phyloP scores from a whole-genome alignment of 2,797 vertebrate species.

The Takifugu rubripes region DNA sequence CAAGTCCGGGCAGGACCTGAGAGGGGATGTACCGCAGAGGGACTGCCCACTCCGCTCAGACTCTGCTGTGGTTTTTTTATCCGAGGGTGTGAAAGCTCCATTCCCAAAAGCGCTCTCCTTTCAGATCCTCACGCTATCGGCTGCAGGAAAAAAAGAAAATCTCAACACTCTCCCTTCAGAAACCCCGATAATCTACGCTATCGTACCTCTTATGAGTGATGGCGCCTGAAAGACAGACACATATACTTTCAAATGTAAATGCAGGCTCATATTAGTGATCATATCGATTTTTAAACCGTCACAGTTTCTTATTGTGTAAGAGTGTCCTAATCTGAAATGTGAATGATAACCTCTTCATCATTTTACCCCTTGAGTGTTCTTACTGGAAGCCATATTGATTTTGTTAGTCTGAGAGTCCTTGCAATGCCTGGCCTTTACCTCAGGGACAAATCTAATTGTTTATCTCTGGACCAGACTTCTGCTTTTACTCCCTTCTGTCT shows the following conservation, averaged over 20 bases:
- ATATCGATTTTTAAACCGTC: slow-evolving; percentile 67
- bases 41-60: slow-evolving; percentile 72
- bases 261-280: slow-evolving; percentile 42
- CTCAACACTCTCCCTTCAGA: slow-evolving; percentile 55
- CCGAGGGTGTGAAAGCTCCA: slow-evolving; percentile 64
- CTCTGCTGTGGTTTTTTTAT: slow-evolving; percentile 71
- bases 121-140: slow-evolving; percentile 66
- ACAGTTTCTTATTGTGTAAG: slow-evolving; percentile 56
- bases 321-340: slow-evolving; percentile 75
- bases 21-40: slow-evolving; percentile 64
- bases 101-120: slow-evolving; percentile 70
- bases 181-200: slow-evolving; percentile 56
- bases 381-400: slow-evolving; percentile 83
- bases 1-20: slow-evolving; percentile 75
- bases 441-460: slow-evolving; percentile 86
- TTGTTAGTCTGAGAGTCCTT: slow-evolving; percentile 79
- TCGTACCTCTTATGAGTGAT: slow-evolving; percentile 48
- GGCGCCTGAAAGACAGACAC: slow-evolving; percentile 37
- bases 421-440: slow-evolving; percentile 80
- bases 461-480: slow-evolving; percentile 84
- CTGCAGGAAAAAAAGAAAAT: slow-evolving; percentile 52
- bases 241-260: slow-evolving; percentile 51
- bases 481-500: slow-evolving; percentile 83
- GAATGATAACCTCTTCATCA: slow-evolving; percentile 81
- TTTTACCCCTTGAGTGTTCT: slow-evolving; percentile 74